These are phyloP conservation scores for Danio choprae DNA, from an alignment of 2,797 vertebrate species.

Conservation along the genomic window DNA sequence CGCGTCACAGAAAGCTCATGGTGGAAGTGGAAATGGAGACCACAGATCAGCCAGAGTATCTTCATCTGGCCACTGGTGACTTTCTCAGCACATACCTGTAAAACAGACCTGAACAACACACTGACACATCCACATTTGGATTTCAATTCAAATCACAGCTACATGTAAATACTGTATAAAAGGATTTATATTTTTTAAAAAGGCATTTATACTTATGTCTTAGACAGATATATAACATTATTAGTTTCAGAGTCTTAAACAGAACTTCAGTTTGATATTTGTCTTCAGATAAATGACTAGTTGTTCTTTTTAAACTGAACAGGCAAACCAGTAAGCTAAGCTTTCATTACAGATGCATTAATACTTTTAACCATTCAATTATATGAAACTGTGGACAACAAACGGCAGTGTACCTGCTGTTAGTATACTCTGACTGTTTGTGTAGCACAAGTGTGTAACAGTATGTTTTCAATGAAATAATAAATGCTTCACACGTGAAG, in stretches of 20 bases:
- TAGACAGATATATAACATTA: background rate
- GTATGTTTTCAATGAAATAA: background rate
- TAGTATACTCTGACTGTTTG: background rate
- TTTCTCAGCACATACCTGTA: slow-evolving; percentile 85
- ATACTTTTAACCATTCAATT: background rate
- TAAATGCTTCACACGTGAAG: background rate
- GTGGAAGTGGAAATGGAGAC: slow-evolving; percentile 61
- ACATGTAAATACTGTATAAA: slow-evolving; percentile 14
- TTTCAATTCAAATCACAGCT: background rate
- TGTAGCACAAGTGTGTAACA: background rate
- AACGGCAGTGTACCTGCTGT: background rate
- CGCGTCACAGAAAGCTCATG: slow-evolving; percentile 70
- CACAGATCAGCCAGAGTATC: slow-evolving; percentile 82
- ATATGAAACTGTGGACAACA: background rate
- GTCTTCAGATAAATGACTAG: too few species aligned
- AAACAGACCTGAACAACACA: slow-evolving; percentile 17
- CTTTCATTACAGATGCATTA: background rate
- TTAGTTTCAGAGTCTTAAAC: too few species aligned
- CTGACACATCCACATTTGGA: background rate
- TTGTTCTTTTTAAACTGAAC: background rate
- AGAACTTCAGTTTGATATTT: too few species aligned
- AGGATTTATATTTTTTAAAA: background rate
- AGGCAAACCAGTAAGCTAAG: background rate
- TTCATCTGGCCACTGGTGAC: slow-evolving; percentile 86
- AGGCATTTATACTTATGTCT: background rate